Conservation (phyloP, 1,140 invertebrate genomes). For the Zaprionus tsacasi region DNA sequence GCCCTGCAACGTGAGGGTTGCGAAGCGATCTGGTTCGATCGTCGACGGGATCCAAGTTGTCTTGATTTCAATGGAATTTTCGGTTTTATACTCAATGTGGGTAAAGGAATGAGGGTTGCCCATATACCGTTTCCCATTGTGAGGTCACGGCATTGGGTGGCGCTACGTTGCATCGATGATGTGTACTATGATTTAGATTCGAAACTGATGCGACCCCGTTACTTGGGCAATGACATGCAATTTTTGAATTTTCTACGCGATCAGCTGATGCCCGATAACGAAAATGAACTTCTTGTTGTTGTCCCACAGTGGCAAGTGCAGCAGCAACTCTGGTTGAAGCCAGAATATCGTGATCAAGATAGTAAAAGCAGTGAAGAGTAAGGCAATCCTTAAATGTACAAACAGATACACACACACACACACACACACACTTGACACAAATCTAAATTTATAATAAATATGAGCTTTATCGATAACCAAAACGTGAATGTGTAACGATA, state of each 20-base stretch:
- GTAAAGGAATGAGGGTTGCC: neutral
- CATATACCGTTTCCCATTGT: conserved; percentile 27
- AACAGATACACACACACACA: neutral
- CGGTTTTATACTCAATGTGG: conserved; percentile 52
- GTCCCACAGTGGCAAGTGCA: neutral
- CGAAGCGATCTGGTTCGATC: conserved; percentile 98
- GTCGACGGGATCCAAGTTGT: conserved; percentile 87
- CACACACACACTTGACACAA: neutral
- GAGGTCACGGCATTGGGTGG: conserved; percentile 43
- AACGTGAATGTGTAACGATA: neutral
- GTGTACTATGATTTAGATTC: conserved; percentile 54
- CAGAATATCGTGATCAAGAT: neutral
- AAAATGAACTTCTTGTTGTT: conserved; percentile 40
- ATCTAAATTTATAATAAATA: neutral
- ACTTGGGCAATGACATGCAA: conserved; percentile 31
- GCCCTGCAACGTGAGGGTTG: conserved; percentile 93
- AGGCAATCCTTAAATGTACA: neutral
- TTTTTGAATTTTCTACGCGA: conserved; percentile 27
- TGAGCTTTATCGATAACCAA: conserved; percentile 3
- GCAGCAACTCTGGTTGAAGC: conserved; percentile 21
- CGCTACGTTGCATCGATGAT: conserved; percentile 33
- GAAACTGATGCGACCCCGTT: conserved; percentile 21
- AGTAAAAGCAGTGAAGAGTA: neutral
- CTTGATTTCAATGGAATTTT: conserved; percentile 42
- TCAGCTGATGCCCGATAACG: conserved; percentile 18